Evolutionary conservation across 2,888 invertebrate genomes (phyloP).

Genomic region (Pilophorus perplexus): DNA sequence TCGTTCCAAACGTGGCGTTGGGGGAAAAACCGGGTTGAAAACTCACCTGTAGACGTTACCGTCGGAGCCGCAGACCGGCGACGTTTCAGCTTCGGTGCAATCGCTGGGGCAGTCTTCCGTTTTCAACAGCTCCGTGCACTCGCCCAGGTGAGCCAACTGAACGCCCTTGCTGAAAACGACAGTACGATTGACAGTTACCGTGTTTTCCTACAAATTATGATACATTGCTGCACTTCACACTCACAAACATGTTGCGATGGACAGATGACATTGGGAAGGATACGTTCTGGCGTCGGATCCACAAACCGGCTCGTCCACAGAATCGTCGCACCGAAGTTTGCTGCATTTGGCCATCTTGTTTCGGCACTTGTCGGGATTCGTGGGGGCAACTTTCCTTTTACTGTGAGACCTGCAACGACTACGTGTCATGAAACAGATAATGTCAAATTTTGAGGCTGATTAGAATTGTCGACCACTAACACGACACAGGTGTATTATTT

Average conservation of each 20-base stretch:
- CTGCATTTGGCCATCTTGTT: constrained; percentile 71
- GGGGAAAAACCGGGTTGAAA: too few species aligned
- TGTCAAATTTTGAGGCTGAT: too few species aligned
- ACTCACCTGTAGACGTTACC: constrained; percentile 81
- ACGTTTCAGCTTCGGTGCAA: constrained; percentile 58
- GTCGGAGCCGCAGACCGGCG: constrained; percentile 86
- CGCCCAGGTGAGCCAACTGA: constrained; percentile 83
- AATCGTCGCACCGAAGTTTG: constrained; percentile 59
- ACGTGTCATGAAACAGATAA: too few species aligned
- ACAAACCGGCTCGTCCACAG: constrained; percentile 65
- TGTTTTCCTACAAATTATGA: background rate
- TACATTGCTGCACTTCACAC: constrained; percentile 51
- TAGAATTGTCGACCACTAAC: too few species aligned
- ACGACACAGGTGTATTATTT: too few species aligned
- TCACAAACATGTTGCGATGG: constrained; percentile 80
- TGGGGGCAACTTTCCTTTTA: constrained; percentile 63
- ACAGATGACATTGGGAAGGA: constrained; percentile 76
- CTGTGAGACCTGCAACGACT: constrained; percentile 52
- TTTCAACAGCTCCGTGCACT: constrained; percentile 72
- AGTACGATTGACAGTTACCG: too few species aligned
- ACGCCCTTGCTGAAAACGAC: constrained; percentile 75
- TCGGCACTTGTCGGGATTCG: constrained; percentile 79
- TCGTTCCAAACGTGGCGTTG: too few species aligned
- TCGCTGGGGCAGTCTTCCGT: constrained; percentile 63
- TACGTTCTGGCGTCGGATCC: constrained; percentile 86